Evolutionary conservation across 1,140 invertebrate genomes (phyloP).

Genomic region (Liolophura sinensis): DNA sequence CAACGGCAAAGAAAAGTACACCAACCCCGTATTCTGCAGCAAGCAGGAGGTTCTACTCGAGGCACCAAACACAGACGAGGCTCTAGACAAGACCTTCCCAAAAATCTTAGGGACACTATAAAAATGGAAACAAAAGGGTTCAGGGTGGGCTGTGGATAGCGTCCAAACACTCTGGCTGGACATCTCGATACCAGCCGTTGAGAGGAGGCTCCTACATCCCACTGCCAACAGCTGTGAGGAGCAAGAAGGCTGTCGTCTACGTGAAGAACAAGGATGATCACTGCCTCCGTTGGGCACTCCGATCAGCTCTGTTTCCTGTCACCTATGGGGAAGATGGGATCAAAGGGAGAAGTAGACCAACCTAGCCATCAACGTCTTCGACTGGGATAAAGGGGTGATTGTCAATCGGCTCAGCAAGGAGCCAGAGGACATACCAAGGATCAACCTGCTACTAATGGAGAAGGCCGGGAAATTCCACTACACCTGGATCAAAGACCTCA

Average conservation of each 20-base stretch:
- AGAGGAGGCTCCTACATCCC: constrained; percentile 9
- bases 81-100: background rate
- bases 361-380: too few species aligned
- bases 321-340: constrained; percentile 4
- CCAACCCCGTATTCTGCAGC: constrained; percentile 4
- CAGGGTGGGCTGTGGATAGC: constrained; percentile 7
- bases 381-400: too few species aligned
- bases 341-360: too few species aligned
- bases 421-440: background rate
- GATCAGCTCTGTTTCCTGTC: too few species aligned
- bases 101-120: constrained; percentile 1
- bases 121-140: constrained; percentile 14
- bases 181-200: constrained; percentile 13
- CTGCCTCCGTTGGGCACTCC: constrained; percentile 9
- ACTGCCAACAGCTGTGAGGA: constrained; percentile 5
- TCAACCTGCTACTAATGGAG: too few species aligned
- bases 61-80: constrained; percentile 5
- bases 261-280: constrained; percentile 16
- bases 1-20: constrained; percentile 3
- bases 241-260: constrained; percentile 16
- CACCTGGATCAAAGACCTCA: constrained; percentile 21
- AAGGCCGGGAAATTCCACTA: too few species aligned
- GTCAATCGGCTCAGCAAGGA: constrained; percentile 14
- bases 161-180: constrained; percentile 5
- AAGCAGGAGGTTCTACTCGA: constrained; percentile 12